A percentile compares a stretch with the other conserved stretches of the same genome.
phyloP scores from a whole-genome alignment of 1,140 invertebrate genomes.

The Eufriesea mexicana region DNA sequence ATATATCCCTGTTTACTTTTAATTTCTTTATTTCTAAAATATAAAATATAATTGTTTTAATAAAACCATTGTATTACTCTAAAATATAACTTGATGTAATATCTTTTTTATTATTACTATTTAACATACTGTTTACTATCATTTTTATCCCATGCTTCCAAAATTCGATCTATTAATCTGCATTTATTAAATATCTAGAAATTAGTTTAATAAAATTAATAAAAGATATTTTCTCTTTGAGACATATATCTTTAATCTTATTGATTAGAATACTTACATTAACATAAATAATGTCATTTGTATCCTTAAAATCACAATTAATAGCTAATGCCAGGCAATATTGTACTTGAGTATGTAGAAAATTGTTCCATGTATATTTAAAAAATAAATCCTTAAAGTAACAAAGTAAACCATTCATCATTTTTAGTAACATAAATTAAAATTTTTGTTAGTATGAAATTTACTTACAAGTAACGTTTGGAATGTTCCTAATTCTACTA shows the following conservation, averaged over 20 bases:
- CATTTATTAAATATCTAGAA: slow-evolving; percentile 87
- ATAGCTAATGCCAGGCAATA: slow-evolving; percentile 88
- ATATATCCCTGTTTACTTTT: slow-evolving; percentile 87
- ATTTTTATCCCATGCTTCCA: slow-evolving; percentile 87
- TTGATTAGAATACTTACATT: slow-evolving; percentile 80
- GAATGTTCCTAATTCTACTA: slow-evolving; percentile 84
- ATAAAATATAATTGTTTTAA: not conserved
- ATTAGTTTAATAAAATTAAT: slow-evolving; percentile 52
- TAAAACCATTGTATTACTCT: not conserved
- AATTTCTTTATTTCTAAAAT: slow-evolving; percentile 79
- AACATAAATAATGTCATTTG: slow-evolving; percentile 81
- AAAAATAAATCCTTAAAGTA: slow-evolving; percentile 90
- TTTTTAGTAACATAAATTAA: slow-evolving; percentile 2
- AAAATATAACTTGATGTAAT: slow-evolving; percentile 13
- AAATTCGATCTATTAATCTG: slow-evolving; percentile 86
- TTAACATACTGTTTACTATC: slow-evolving; percentile 82
- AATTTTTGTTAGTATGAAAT: not conserved
- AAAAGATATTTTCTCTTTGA: not conserved
- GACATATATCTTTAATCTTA: not conserved
- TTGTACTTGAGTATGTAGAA: slow-evolving; percentile 93
- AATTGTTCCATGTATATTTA: slow-evolving; percentile 93
- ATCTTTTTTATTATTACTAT: slow-evolving; percentile 38
- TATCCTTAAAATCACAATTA: slow-evolving; percentile 76
- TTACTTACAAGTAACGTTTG: slow-evolving; percentile 85
- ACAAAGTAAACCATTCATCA: slow-evolving; percentile 16